Evolutionary conservation across 2,888 invertebrate species (phyloP), one percentile per base, ranked within the genome.

Genomic region (Yponomeuta cagnagella): DNA sequence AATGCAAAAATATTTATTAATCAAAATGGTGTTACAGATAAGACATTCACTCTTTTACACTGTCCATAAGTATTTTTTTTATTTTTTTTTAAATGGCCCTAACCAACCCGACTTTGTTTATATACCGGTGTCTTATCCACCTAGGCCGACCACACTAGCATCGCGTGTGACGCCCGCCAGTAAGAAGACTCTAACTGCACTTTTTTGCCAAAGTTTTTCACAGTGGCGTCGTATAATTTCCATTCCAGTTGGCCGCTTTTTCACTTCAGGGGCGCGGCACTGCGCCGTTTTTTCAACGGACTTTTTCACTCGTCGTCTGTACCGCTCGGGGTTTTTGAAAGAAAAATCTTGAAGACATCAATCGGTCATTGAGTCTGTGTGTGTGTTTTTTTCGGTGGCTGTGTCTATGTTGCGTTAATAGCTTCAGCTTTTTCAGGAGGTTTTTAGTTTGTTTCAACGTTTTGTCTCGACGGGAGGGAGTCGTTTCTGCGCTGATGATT

Each of bases 251-350:
- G 76, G 73, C 77, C 74, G 76, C 79, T 88, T 87, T 87, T 88
- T 88, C 85, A 83, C 77, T 73, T 71, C 88, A 88, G 87, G 84
- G 86, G 85, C 82, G 84, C 82, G 74, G 75, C 81, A 83, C 84
- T 23, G 12, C 75, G 72, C 64, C 23, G 68, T 71, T 76, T 78
- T 83, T 84, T 84, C 43, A 80, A 73, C 68, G 52, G 15, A 10
- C 71, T 69, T 72, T 75, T 78, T 79, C 77, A 78, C 76, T 74
- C 48, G 68, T 74, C 48, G 68, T 68, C 68, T 52, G 23, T 58
- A 48, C 52, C 8, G 23, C 52, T 52, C 12, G n/a, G 52, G 23
- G 33, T 68, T 68, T 68, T 68, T 48, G 68, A 68, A 68, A 68
- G 68, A 68, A 68, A 68, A 37, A 43, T 43, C 68, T 43, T 23